Conservation (phyloP, 1,140 invertebrate genomes). For the Bathynomus jamesi region DNA sequence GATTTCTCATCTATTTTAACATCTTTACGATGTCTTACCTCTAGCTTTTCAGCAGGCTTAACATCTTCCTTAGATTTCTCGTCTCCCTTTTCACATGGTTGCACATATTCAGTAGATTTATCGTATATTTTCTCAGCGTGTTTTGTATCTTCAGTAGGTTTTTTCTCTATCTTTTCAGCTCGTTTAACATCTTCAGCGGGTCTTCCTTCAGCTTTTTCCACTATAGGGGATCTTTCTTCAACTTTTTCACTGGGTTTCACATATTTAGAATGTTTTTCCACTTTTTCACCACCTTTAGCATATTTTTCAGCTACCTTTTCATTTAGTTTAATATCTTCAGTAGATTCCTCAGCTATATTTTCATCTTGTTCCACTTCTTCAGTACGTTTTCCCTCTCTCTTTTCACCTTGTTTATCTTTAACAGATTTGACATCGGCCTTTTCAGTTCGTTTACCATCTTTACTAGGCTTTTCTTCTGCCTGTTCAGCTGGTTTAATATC, state of each 20-base stretch:
- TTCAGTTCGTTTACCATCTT: neutral
- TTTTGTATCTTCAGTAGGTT: neutral
- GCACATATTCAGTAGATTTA: neutral
- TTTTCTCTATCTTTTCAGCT: conserved; percentile 2
- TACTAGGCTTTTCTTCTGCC: neutral
- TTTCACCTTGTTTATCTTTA: conserved; percentile 1
- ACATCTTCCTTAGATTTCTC: neutral
- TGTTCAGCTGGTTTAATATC: neutral
- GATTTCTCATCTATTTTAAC: neutral
- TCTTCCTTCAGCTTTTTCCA: neutral
- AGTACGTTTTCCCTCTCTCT: neutral
- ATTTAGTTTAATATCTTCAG: neutral
- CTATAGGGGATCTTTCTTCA: neutral
- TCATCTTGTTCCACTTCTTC: neutral
- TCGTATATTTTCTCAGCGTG: neutral
- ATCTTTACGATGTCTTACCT: neutral
- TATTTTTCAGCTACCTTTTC: neutral
- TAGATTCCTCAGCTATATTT: neutral
- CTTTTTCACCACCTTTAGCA: neutral
- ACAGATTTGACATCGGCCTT: conserved; percentile 6
- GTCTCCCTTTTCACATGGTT: neutral
- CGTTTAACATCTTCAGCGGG: neutral
- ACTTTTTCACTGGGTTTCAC: neutral
- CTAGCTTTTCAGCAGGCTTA: neutral
- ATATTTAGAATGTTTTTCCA: neutral